Conservation (phyloP, 2,113 vertebrate species). For the Hiodon alosoides region DNA sequence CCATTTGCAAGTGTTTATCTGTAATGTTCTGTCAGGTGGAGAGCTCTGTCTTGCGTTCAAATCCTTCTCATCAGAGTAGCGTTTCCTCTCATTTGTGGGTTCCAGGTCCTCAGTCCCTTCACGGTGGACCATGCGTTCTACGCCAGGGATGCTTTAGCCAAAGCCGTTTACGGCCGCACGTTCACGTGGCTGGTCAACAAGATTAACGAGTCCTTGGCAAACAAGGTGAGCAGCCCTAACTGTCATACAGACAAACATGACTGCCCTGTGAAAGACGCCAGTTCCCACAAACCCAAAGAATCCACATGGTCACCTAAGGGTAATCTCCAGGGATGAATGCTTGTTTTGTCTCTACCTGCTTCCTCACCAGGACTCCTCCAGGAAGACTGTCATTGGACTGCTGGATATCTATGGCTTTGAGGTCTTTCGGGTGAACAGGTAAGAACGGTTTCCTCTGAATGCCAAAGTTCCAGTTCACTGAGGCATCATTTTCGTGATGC, state of each 20-base stretch:
- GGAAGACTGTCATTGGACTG: constrained; percentile 87
- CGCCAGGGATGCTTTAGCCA: constrained; percentile 82
- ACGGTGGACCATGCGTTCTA: constrained; percentile 76
- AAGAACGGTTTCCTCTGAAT: neutral
- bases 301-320: no score
- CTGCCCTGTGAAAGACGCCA: no score
- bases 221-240: constrained; percentile 63
- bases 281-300: no score
- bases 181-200: constrained; percentile 92
- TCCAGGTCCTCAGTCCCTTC: constrained; percentile 83
- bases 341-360: neutral
- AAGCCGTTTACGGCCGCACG: constrained; percentile 84
- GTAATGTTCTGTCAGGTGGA: neutral
- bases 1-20: neutral
- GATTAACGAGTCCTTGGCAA: constrained; percentile 85
- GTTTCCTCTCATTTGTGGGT: neutral
- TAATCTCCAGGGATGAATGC: no score
- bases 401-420: constrained; percentile 97
- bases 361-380: constrained; percentile 67
- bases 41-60: neutral
- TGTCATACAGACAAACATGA: neutral
- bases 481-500: neutral
- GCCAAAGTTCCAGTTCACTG: neutral
- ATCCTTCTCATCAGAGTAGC: neutral
- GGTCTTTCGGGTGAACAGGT: constrained; percentile 94